Base-by-base conservation (phyloP, 2,888 invertebrate genomes). In the Orthonevra nobilis region DNA sequence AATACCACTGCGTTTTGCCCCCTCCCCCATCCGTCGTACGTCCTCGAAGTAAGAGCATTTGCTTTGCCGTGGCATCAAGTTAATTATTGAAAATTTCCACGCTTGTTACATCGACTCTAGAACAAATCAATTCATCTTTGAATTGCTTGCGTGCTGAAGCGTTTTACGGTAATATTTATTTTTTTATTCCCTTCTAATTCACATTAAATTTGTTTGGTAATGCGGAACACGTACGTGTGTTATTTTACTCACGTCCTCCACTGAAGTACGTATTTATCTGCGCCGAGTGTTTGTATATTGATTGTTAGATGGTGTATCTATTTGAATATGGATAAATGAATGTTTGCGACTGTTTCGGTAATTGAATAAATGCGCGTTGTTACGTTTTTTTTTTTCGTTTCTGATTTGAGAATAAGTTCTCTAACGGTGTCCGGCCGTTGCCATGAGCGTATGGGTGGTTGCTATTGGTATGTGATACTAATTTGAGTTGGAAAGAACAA, bases 101-200 rank as follows among this genome's bases (percentile, higher is more conserved):
- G 79, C 72, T 66, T 79, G 56, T 79, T 56, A 68, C 73, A 56
- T 54, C 46, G 66, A 73, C 79, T 73, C 66, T 68, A 61, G 79
- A 79, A 79, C 79, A 79, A 79, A 79, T 79, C 79, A 73, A 79
- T 79, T 79, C 79, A 79, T 79, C 79, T 79, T 79, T 79, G 73
- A 73, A 79, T 79, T 73, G 79, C 72, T 68, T 79, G 79, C 79
- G 79, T 79, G 79, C 79, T 79, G 50, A 79, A 72, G 73, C 66
- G 79, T 79, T 73, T 79, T 73, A 73, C 79, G 68, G 73, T 72
- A 73, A 56, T 79, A 73, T 73, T 72, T 60, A 66, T 40, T 70
- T 79, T 66, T 66, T 54, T 52, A 61, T 73, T 54, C 46, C 66
- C 61, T 63, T 73, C 48, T 73, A 79, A 79, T 79, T 79, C 73